A percentile compares a stretch with the other conserved stretches of the same genome.
Conservation (phyloP, 2,888 invertebrate genomes). For the Drosophila eohydei region DNA sequence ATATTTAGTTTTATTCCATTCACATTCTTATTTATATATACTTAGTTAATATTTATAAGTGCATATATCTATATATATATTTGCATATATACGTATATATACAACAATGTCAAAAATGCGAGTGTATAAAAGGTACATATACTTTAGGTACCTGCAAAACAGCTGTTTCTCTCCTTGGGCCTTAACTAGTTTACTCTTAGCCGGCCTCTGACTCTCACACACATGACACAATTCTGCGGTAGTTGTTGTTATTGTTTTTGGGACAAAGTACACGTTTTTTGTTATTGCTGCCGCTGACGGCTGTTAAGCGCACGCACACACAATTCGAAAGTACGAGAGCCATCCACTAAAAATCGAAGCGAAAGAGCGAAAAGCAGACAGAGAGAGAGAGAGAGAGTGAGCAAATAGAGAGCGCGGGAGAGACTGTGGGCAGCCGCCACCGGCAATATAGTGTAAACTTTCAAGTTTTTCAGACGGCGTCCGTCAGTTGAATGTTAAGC, state of each 20-base stretch:
- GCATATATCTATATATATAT: background rate
- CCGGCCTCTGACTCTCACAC: constrained; percentile 36
- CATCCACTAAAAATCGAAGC: constrained; percentile 6
- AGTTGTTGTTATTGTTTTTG: constrained; percentile 37
- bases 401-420: constrained; percentile 1
- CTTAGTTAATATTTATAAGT: background rate
- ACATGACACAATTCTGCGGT: constrained; percentile 35
- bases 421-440: constrained; percentile 16
- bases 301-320: constrained; percentile 50
- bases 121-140: background rate
- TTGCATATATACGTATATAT: background rate
- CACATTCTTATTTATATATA: constrained; percentile 4
- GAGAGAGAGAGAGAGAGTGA: constrained; percentile 12
- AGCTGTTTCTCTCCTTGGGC: constrained; percentile 45
- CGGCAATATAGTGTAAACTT: constrained; percentile 56
- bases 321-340: constrained; percentile 51
- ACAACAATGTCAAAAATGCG: background rate
- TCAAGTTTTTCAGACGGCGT: constrained; percentile 60
- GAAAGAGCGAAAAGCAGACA: constrained; percentile 17
- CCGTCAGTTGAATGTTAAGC: constrained; percentile 81
- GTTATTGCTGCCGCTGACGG: constrained; percentile 29
- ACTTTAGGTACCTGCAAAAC: constrained; percentile 29
- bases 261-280: constrained; percentile 63
- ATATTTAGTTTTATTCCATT: background rate
- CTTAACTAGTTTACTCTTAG: constrained; percentile 24